Percentiles rank a stretch among this genome's conserved stretches.
Conservation (phyloP, 2,888 invertebrate species). For the Cephalotes varians region DNA sequence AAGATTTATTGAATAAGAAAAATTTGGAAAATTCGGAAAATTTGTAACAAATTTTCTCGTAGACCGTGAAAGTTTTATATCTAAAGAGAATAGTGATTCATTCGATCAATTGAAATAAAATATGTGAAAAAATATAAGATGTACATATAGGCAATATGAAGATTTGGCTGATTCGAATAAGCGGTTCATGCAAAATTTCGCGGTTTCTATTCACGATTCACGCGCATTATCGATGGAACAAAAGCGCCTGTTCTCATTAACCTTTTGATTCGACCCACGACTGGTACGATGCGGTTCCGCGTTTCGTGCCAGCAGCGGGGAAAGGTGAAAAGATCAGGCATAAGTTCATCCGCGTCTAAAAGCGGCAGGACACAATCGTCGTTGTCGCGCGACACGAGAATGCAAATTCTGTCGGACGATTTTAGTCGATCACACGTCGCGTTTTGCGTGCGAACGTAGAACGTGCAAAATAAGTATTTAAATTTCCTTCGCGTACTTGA, state of each 20-base stretch:
- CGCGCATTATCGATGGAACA: slow-evolving; percentile 61
- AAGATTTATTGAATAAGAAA: neutral
- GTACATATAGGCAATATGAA: neutral
- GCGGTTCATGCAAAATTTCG: slow-evolving; percentile 59
- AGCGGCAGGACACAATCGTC: slow-evolving; percentile 58
- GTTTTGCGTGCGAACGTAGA: slow-evolving; percentile 4
- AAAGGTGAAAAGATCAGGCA: slow-evolving; percentile 70
- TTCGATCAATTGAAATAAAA: neutral
- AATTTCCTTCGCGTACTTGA: slow-evolving; percentile 13
- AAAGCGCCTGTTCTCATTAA: slow-evolving; percentile 62
- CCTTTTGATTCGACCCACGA: slow-evolving; percentile 68
- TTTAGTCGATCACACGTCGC: slow-evolving; percentile 20
- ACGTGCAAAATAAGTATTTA: slow-evolving; percentile 24
- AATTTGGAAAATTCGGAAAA: neutral
- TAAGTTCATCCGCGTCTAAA: slow-evolving; percentile 69
- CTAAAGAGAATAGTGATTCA: neutral
- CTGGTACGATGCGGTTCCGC: slow-evolving; percentile 24
- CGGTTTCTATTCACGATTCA: slow-evolving; percentile 63
- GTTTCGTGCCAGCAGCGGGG: slow-evolving; percentile 49
- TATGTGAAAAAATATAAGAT: neutral
- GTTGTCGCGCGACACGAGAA: slow-evolving; percentile 49
- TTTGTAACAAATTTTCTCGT: neutral
- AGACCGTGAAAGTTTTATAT: neutral
- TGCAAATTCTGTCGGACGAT: slow-evolving; percentile 52
- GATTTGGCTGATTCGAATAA: neutral